These are phyloP conservation scores for Euwallacea fornicatus DNA, from an alignment of 1,140 invertebrate genomes.

Conservation along the genomic window DNA sequence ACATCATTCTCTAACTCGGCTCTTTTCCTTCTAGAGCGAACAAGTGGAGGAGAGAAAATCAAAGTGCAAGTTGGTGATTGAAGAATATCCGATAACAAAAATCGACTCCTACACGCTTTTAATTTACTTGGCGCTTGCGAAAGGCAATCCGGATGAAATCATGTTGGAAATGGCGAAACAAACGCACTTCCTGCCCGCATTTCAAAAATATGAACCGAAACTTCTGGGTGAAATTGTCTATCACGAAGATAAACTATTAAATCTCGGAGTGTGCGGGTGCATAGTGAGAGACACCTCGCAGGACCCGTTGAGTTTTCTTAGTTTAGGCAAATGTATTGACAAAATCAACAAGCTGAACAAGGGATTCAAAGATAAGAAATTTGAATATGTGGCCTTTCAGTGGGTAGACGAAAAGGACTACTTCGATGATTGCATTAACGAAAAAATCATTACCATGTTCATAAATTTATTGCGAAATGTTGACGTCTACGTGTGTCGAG, in stretches of 20 bases:
- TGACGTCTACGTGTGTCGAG: slow-evolving; percentile 37
- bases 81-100: slow-evolving; percentile 33
- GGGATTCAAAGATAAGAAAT: slow-evolving; percentile 24
- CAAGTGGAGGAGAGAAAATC: slow-evolving; percentile 17
- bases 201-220: slow-evolving; percentile 16
- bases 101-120: slow-evolving; percentile 43
- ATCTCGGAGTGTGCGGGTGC: slow-evolving; percentile 42
- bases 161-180: slow-evolving; percentile 43
- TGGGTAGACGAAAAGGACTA: slow-evolving; percentile 31
- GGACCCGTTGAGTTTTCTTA: slow-evolving; percentile 38
- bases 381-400: slow-evolving; percentile 39
- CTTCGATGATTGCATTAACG: slow-evolving; percentile 36
- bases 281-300: slow-evolving; percentile 37
- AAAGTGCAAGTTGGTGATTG: slow-evolving; percentile 40
- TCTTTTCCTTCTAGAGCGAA: slow-evolving; percentile 27
- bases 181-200: slow-evolving; percentile 37
- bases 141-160: slow-evolving; percentile 39
- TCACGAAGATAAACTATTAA: slow-evolving; percentile 17
- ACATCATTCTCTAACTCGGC: not conserved
- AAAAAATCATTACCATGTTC: slow-evolving; percentile 43
- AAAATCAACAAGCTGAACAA: slow-evolving; percentile 41
- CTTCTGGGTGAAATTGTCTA: slow-evolving; percentile 22
- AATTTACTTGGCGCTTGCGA: slow-evolving; percentile 44
- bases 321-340: slow-evolving; percentile 38
- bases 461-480: slow-evolving; percentile 38